Percentiles rank a stretch among this genome's conserved stretches.
Evolutionary conservation across 2,113 vertebrate genomes (phyloP).

Genomic region (Centropus unirufus): DNA sequence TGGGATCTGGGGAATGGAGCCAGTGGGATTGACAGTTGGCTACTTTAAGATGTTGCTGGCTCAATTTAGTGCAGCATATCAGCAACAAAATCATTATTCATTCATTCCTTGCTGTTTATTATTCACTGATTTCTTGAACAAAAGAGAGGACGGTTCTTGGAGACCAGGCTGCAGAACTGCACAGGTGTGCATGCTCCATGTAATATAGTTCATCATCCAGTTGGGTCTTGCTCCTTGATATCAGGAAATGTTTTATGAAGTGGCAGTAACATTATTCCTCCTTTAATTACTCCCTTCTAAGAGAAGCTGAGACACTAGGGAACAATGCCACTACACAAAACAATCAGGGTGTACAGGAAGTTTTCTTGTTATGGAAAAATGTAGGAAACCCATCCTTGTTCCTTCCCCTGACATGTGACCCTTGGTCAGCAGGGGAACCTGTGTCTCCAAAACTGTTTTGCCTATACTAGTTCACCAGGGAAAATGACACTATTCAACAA

Average conservation of each 20-base stretch:
- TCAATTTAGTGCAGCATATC: background rate
- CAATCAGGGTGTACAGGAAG: background rate
- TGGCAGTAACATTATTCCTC: background rate
- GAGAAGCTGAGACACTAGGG: background rate
- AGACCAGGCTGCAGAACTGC: background rate
- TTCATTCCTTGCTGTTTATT: background rate
- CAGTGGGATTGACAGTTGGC: background rate
- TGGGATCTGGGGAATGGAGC: background rate
- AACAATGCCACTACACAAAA: background rate
- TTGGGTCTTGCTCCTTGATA: background rate
- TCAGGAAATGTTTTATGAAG: background rate
- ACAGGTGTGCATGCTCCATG: accelerated
- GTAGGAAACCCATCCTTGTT: background rate
- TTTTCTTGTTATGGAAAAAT: background rate
- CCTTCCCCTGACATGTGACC: background rate
- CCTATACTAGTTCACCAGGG: background rate
- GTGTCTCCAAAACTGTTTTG: background rate
- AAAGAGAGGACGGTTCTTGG: background rate
- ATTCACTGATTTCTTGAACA: background rate
- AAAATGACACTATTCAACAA: background rate
- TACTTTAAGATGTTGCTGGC: background rate
- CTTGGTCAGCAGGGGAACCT: accelerated
- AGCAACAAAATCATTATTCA: background rate
- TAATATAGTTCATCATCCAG: background rate
- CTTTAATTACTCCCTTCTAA: background rate